Conservation (phyloP, 1,140 invertebrate species). For the Polyergus mexicanus region DNA sequence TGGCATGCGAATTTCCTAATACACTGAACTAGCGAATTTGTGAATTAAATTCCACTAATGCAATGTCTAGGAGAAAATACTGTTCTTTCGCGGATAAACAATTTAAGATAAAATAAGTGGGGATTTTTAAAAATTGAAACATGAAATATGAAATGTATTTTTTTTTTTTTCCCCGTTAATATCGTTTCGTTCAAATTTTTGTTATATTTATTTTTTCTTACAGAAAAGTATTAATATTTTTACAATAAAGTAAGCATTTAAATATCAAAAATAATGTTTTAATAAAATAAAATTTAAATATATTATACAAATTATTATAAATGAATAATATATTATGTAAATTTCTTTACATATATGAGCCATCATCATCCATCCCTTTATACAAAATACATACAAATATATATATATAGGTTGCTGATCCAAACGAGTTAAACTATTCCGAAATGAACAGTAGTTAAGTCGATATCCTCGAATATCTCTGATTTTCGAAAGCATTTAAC, state of each 20-base stretch:
- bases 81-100: slow-evolving; percentile 24
- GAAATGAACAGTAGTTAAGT: neutral
- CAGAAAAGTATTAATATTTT: too few relatives aligned
- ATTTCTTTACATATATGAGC: neutral
- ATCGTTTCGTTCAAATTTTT: neutral
- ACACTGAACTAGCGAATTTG: slow-evolving; percentile 28
- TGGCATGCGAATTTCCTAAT: slow-evolving; percentile 55
- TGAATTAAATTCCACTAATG: slow-evolving; percentile 47
- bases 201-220: neutral
- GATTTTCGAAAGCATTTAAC: slow-evolving; percentile 46
- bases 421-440: neutral
- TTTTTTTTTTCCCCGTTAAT: neutral
- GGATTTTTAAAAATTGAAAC: neutral
- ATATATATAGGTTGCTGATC: neutral
- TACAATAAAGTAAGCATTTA: too few relatives aligned
- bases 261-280: too few relatives aligned
- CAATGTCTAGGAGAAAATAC: slow-evolving; percentile 52
- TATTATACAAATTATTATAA: too few relatives aligned
- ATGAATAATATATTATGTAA: too few relatives aligned
- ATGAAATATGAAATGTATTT: neutral
- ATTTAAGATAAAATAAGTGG: slow-evolving; percentile 24
- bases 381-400: neutral
- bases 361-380: neutral
- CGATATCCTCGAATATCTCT: neutral
- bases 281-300: too few relatives aligned